Evolutionary conservation across 2,113 vertebrate species (phyloP).

Genomic region (Apodemus sylvaticus): DNA sequence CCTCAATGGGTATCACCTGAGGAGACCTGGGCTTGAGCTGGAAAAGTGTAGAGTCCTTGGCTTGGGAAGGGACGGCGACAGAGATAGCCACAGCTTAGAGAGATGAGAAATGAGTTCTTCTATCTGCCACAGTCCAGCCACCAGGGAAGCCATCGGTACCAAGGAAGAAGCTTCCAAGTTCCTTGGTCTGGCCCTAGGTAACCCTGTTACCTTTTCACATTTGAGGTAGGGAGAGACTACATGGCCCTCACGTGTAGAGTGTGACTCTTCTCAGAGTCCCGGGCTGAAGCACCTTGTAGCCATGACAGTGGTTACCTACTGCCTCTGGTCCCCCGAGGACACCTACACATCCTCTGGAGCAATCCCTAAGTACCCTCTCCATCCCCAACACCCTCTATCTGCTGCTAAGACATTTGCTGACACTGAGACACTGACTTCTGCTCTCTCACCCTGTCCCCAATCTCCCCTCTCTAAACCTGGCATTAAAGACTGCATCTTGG

Average conservation of each 20-base stretch:
- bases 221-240: not conserved
- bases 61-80: slow-evolving; percentile 21
- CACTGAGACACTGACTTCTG: not conserved
- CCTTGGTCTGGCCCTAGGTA: not conserved
- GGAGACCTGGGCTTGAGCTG: slow-evolving; percentile 88
- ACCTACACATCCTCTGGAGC: not conserved
- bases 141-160: not conserved
- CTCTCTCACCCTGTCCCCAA: no score
- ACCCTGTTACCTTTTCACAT: not conserved
- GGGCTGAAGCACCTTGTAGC: not conserved
- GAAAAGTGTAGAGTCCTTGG: slow-evolving; percentile 91
- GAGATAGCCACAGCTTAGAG: slow-evolving; percentile 85
- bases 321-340: not conserved
- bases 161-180: not conserved
- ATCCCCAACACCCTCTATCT: accelerated
- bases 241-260: accelerated
- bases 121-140: not conserved
- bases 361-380: not conserved
- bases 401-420: accelerated
- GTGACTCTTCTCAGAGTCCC: not conserved
- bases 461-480: not conserved
- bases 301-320: not conserved
- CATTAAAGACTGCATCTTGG: not conserved
- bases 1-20: slow-evolving; percentile 89
- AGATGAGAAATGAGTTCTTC: slow-evolving; percentile 78